A percentile compares a stretch with the other conserved stretches of the same genome.
These are phyloP conservation scores for Epinephelus awoara DNA, from an alignment of 2,797 vertebrate species.

Conservation along the genomic window DNA sequence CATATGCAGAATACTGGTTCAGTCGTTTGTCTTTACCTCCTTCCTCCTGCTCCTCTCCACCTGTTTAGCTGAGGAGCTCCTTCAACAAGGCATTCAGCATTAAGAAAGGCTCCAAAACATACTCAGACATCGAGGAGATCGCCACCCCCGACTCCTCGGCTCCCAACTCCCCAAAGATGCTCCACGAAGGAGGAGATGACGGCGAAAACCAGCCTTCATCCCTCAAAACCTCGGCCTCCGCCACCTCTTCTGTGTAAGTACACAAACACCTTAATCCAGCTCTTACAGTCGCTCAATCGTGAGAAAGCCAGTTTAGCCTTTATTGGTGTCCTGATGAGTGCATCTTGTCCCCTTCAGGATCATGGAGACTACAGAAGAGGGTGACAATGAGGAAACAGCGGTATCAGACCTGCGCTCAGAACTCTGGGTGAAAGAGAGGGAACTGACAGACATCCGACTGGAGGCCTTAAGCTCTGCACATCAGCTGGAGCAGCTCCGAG, in stretches of 20 bases:
- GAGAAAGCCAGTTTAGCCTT: not conserved
- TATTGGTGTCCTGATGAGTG: constrained; percentile 16
- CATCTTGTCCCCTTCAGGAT: constrained; percentile 77
- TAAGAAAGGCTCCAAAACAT: constrained; percentile 96
- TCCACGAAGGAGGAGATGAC: constrained; percentile 84
- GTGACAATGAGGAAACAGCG: constrained; percentile 90
- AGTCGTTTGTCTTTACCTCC: not conserved
- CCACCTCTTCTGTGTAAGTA: constrained; percentile 88
- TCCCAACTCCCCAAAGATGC: constrained; percentile 96
- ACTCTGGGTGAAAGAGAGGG: constrained; percentile 97
- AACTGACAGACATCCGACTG: constrained; percentile 95
- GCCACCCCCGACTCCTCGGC: constrained; percentile 95
- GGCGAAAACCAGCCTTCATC: constrained; percentile 80
- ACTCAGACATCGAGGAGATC: constrained; percentile 98
- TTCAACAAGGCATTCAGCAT: constrained; percentile 99
- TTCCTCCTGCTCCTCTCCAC: constrained; percentile 29
- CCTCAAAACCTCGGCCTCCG: constrained; percentile 86
- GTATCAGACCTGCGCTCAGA: constrained; percentile 95
- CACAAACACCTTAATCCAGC: not conserved
- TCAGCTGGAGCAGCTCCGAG: constrained; percentile 95
- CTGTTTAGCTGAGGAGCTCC: constrained; percentile 92
- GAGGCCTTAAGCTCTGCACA: constrained; percentile 97
- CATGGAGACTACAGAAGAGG: constrained; percentile 86
- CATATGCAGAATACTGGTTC: not conserved
- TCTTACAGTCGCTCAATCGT: not conserved